Conservation (phyloP, 2,888 invertebrate species). For the Dysmachus trigonus region DNA sequence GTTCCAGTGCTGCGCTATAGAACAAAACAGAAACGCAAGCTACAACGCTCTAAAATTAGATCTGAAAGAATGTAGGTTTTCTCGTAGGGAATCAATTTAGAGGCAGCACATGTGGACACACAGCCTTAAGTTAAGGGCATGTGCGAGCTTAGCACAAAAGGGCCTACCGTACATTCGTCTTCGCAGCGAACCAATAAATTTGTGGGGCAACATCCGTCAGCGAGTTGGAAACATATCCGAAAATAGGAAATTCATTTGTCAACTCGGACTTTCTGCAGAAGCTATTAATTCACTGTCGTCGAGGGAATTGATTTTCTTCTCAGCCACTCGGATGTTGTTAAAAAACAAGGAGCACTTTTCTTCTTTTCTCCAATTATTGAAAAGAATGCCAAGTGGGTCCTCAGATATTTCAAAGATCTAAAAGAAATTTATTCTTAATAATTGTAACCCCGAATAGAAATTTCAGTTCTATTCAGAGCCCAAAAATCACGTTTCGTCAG, state of each 20-base stretch:
- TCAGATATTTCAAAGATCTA: background rate
- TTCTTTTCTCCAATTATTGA: background rate
- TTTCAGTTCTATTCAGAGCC: too few relatives aligned
- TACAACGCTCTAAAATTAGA: background rate
- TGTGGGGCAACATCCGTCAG: constrained; percentile 16
- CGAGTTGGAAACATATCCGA: background rate
- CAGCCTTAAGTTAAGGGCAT: background rate
- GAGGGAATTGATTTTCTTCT: background rate
- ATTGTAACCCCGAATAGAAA: background rate
- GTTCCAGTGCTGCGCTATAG: too few relatives aligned
- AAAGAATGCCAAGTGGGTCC: background rate
- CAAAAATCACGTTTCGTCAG: too few relatives aligned
- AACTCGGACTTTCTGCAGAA: background rate
- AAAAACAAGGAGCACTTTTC: background rate
- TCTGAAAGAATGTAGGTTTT: background rate
- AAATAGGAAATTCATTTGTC: constrained; percentile 25
- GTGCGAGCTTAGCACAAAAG: background rate
- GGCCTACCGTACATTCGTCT: background rate
- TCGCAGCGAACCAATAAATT: background rate
- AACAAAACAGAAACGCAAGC: background rate
- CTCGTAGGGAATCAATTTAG: background rate
- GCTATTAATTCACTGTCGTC: constrained; percentile 2
- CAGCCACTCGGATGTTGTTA: background rate
- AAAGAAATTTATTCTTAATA: background rate
- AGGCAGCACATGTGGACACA: background rate